A percentile compares a stretch with the other conserved stretches of the same genome.
phyloP scores from a whole-genome alignment of 2,113 vertebrate species.

The Phyllopteryx taeniolatus region DNA sequence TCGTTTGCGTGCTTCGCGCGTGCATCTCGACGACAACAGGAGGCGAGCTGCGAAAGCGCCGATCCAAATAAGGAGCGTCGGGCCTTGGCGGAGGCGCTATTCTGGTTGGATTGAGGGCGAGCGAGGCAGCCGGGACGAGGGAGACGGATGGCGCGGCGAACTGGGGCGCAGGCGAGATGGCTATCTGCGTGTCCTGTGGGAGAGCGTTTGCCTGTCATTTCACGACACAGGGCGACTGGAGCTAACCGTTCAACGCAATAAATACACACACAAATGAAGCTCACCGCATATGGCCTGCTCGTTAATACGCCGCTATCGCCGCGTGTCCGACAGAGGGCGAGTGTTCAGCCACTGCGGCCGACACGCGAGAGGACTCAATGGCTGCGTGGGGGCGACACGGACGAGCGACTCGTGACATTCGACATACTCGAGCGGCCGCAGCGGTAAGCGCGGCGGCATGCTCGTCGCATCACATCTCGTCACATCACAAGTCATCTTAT shows the following conservation, averaged over 20 bases:
- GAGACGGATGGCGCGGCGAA: conserved; percentile 66
- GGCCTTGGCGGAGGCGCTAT: not conserved
- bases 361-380: conserved; percentile 14
- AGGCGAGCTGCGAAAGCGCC: not conserved
- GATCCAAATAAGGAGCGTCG: not conserved
- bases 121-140: conserved; percentile 26
- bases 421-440: conserved; percentile 61
- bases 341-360: conserved; percentile 4
- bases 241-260: conserved; percentile 48
- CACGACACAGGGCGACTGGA: conserved; percentile 69
- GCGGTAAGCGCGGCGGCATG: conserved; percentile 48
- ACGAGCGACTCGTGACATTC: conserved; percentile 56
- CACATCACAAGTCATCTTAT: conserved; percentile 52
- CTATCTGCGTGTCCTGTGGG: conserved; percentile 67
- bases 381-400: conserved; percentile 6
- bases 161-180: conserved; percentile 66
- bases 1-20: too few species aligned
- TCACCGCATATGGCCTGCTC: conserved; percentile 12
- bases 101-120: not conserved
- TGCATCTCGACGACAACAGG: not conserved
- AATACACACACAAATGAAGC: conserved; percentile 48
- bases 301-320: not conserved
- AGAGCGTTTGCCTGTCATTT: conserved; percentile 69
- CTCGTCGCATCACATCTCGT: conserved; percentile 56
- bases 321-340: not conserved